Conservation (phyloP, 2,888 invertebrate genomes). For the Drosophila paranaensis region DNA sequence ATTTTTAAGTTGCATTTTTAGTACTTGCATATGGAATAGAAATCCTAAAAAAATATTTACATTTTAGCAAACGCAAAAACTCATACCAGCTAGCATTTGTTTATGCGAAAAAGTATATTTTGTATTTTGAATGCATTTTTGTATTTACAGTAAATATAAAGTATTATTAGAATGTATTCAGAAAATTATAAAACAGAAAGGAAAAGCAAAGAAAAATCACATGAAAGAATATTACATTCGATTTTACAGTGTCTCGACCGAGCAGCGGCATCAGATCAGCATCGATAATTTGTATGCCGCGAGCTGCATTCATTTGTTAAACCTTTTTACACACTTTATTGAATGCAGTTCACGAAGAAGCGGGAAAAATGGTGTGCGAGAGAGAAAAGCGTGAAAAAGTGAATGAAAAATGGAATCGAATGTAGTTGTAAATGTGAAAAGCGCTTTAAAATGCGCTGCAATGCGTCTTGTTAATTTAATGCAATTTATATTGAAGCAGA, state of each 20-base stretch:
- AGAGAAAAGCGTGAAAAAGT: slow-evolving; percentile 10
- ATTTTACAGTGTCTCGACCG: neutral
- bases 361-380: neutral
- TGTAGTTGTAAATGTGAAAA: slow-evolving; percentile 46
- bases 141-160: neutral
- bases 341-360: neutral
- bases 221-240: neutral
- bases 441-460: slow-evolving; percentile 49
- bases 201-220: neutral
- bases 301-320: slow-evolving; percentile 3
- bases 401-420: slow-evolving; percentile 42
- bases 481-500: slow-evolving; percentile 49
- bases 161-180: neutral
- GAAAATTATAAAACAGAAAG: neutral
- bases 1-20: no score
- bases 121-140: neutral
- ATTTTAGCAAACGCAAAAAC: neutral
- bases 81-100: neutral
- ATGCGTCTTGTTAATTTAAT: slow-evolving; percentile 60
- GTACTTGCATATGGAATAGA: no score
- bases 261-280: neutral
- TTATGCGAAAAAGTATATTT: neutral
- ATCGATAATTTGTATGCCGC: neutral
- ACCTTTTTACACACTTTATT: slow-evolving; percentile 3
- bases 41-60: no score